Base-by-base conservation (phyloP, 2,888 invertebrate species). In the Apotomis betuletana region DNA sequence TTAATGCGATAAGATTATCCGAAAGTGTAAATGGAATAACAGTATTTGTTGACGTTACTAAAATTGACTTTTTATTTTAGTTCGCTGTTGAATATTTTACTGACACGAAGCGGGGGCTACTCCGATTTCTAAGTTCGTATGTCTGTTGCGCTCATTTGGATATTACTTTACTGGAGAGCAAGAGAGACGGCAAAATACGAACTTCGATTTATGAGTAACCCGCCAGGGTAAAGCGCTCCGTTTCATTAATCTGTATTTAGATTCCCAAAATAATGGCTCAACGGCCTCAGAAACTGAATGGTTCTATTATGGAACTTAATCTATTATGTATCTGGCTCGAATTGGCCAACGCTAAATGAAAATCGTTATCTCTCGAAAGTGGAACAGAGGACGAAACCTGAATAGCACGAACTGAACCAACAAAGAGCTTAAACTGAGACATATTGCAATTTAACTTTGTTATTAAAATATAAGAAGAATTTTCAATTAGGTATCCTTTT, bases 281-380 rank as follows among this genome's bases (percentile, higher is more conserved):
- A 85, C 87, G 89, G 87, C 83, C 87, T 80, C 87, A 87, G 76
- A 79, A 84, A 79, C 85, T 86, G 82, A 84, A 86, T 87, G 86
- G 85, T 87, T 84, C 89, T 91, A 90, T 90, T 90, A 86, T 89
- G 88, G 89, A 55, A 84, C 85, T 86, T 89, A 88, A 89, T 92
- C 85, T 89, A 90, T 90, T 87, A 91, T 92, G 88, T 81, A 91
- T 88, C 85, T 87, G 83, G 84, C 83, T 77, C 87, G 87, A 89
- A 90, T 91, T 84, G 79, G 77, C 80, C 77, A 79, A 75, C 78
- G 76, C 82, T 88, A 87, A 89, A 87, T 86, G 88, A 90, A 90
- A 91, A 91, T 91, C 88, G 88, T 89, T 90, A 89, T 83, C 78
- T 77, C 76, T 79, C 79, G 79, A 83, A 88, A 84, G 78, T 85